These are phyloP conservation scores for Megaptera novaeangliae DNA, from an alignment of 2,113 vertebrate genomes.

Conservation along the genomic window DNA sequence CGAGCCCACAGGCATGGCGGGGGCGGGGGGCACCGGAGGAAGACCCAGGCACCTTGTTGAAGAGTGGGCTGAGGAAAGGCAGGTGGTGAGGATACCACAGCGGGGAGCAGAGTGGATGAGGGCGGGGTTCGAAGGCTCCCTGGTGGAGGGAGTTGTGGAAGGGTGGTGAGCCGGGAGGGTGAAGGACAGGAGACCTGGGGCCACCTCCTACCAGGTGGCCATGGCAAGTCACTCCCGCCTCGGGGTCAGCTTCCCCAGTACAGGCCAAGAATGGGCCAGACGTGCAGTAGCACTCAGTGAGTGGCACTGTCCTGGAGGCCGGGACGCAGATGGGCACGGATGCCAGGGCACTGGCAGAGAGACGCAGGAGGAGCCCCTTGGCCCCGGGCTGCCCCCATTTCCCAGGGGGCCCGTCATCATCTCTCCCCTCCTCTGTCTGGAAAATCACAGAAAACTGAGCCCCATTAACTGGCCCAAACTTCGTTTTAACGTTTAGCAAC, in stretches of 20 bases:
- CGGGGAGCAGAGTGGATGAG: accelerated
- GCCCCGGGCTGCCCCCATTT: neutral
- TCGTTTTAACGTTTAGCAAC: neutral
- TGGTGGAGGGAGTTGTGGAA: accelerated
- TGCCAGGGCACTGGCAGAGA: neutral
- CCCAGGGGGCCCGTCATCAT: neutral
- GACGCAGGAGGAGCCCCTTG: neutral
- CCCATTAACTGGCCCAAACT: neutral
- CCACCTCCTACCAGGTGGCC: neutral
- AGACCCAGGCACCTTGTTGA: neutral
- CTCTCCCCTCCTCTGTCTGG: neutral
- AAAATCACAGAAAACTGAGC: neutral
- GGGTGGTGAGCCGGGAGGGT: neutral
- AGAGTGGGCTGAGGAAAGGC: neutral
- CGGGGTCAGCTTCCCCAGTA: neutral
- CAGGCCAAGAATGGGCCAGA: neutral
- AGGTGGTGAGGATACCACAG: neutral
- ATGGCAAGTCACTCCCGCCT: accelerated
- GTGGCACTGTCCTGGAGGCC: neutral
- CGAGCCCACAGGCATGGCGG: accelerated
- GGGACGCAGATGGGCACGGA: neutral
- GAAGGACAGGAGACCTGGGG: neutral
- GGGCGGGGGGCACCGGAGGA: neutral
- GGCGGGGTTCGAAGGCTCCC: neutral
- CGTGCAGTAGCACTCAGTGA: accelerated